Conservation (phyloP, 2,113 vertebrate genomes). For the Sarotherodon lohbergeri region DNA sequence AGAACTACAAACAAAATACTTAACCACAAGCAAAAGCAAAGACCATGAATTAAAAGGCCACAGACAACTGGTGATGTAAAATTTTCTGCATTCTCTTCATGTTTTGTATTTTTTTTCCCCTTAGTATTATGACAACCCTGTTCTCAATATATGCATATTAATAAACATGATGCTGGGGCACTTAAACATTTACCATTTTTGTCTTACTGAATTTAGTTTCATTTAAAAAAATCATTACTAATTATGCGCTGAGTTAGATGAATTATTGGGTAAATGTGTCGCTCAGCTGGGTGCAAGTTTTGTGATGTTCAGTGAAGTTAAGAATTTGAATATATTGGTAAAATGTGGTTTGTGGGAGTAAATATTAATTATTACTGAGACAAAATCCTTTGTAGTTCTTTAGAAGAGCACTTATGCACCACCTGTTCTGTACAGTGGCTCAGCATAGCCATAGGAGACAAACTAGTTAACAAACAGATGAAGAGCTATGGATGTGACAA, state of each 20-base stretch:
- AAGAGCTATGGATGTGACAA: not conserved
- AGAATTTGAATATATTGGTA: not conserved
- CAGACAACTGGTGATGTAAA: too few species aligned
- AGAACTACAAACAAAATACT: too few species aligned
- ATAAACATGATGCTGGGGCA: not conserved
- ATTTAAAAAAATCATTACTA: not conserved
- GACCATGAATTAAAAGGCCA: too few species aligned
- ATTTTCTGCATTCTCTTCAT: too few species aligned
- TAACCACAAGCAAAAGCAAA: too few species aligned
- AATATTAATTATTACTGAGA: conserved; percentile 1
- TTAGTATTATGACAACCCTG: too few species aligned
- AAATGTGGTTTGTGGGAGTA: not conserved
- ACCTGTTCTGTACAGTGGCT: not conserved
- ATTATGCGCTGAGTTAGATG: not conserved
- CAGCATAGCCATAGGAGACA: not conserved
- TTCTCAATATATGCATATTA: not conserved
- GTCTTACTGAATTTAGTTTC: not conserved
- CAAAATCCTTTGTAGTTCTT: not conserved
- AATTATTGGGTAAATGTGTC: not conserved
- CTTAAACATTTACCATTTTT: not conserved
- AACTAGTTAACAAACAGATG: not conserved
- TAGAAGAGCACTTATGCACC: not conserved
- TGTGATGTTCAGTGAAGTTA: too few species aligned
- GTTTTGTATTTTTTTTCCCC: too few species aligned
- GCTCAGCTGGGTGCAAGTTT: not conserved